Percentiles rank a stretch among this genome's conserved stretches.
Conservation (phyloP, 2,888 invertebrate species). For the Arctia plantaginis region DNA sequence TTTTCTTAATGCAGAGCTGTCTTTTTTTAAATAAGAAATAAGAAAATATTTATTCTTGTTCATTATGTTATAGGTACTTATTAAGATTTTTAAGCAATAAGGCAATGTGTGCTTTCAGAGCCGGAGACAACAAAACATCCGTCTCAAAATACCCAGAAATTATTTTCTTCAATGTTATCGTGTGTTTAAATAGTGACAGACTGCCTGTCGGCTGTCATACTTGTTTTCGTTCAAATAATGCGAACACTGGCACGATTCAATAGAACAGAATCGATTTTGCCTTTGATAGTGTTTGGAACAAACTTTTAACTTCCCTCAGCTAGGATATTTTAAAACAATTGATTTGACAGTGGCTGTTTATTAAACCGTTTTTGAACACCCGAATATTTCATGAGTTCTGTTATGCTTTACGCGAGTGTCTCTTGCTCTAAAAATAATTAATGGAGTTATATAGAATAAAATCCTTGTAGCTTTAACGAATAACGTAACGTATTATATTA, state of each 20-base stretch:
- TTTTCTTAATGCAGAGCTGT: no score
- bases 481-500: background rate
- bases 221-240: slow-evolving; percentile 53
- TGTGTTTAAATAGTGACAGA: background rate
- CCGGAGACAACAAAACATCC: no score
- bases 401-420: background rate
- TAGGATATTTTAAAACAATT: slow-evolving; percentile 23
- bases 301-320: slow-evolving; percentile 41
- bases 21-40: no score
- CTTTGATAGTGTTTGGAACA: slow-evolving; percentile 54
- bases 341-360: slow-evolving; percentile 13
- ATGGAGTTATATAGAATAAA: background rate
- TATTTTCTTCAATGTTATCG: no score
- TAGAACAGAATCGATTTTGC: slow-evolving; percentile 55
- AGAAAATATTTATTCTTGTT: no score
- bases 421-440: background rate
- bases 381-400: slow-evolving; percentile 1
- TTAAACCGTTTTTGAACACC: slow-evolving; percentile 5
- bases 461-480: background rate
- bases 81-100: background rate
- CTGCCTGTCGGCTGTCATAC: slow-evolving; percentile 31
- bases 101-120: background rate
- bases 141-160: no score
- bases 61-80: background rate
- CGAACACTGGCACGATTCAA: slow-evolving; percentile 54